Evolutionary conservation across 2,113 vertebrate species (phyloP).

Genomic region (Machaerirhynchus nigripectus): DNA sequence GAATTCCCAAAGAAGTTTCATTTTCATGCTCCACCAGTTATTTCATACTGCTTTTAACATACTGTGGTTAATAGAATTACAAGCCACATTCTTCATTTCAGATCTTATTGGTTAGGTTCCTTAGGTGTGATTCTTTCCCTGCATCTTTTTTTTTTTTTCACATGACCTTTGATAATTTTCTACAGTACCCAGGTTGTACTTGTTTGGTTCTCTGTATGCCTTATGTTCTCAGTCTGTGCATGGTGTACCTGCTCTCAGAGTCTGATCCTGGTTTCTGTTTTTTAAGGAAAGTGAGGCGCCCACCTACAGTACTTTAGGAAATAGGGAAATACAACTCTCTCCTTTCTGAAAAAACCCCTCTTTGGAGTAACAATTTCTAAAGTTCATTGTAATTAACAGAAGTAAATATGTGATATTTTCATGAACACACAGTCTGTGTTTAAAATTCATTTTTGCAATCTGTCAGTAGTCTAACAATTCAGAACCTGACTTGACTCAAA

Average conservation of each 20-base stretch:
- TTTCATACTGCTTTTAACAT: neutral
- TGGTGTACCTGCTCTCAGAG: neutral
- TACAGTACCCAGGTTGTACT: neutral
- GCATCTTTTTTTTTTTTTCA: neutral
- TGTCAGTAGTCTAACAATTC: neutral
- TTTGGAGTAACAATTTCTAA: neutral
- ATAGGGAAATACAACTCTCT: neutral
- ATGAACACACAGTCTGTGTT: neutral
- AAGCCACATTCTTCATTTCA: neutral
- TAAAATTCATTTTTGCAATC: neutral
- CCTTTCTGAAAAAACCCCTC: neutral
- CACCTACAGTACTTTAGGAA: neutral
- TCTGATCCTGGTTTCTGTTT: neutral
- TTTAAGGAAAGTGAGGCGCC: neutral
- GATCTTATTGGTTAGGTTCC: neutral
- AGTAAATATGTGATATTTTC: neutral
- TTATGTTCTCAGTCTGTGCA: neutral
- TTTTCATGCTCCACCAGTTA: neutral
- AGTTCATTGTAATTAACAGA: neutral
- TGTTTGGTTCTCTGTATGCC: neutral
- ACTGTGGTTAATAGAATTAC: neutral
- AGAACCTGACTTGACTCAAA: neutral
- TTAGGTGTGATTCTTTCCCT: neutral
- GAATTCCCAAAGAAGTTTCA: neutral
- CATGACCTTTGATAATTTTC: neutral